Evolutionary conservation across 2,888 invertebrate genomes (phyloP).

Genomic region (Rhagonycha fulva): DNA sequence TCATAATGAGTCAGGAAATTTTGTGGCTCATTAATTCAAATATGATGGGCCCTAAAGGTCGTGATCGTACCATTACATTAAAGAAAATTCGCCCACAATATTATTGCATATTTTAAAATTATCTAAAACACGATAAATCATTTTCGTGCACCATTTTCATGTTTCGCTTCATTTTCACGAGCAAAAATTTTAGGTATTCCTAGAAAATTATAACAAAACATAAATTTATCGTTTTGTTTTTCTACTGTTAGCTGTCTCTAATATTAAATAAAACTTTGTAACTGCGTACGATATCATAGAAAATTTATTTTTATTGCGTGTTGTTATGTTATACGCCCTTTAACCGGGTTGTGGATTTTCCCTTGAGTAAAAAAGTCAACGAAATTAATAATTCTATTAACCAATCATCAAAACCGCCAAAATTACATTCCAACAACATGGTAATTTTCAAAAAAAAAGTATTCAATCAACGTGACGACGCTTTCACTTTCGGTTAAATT

Average conservation of each 20-base stretch:
- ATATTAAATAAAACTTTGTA: slow-evolving; percentile 5
- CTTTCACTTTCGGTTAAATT: slow-evolving; percentile 11
- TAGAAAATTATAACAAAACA: slow-evolving; percentile 6
- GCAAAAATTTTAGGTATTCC: not conserved
- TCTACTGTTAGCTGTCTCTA: slow-evolving; percentile 3
- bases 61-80: not conserved
- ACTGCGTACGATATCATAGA: slow-evolving; percentile 5
- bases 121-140: not conserved
- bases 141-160: not conserved
- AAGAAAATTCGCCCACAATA: not conserved
- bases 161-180: not conserved
- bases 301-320: slow-evolving; percentile 22
- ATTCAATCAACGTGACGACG: slow-evolving; percentile 33
- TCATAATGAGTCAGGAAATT: not conserved
- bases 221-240: slow-evolving; percentile 13
- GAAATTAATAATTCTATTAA: not conserved
- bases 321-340: not conserved
- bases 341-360: slow-evolving; percentile 4
- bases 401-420: not conserved
- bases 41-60: not conserved
- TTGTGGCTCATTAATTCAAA: not conserved
- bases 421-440: not conserved
- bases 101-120: not conserved
- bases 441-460: slow-evolving; percentile 15
- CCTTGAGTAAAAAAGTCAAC: slow-evolving; percentile 6